phyloP scores from a whole-genome alignment of 2,797 vertebrate genomes.

The Platalea minor region DNA sequence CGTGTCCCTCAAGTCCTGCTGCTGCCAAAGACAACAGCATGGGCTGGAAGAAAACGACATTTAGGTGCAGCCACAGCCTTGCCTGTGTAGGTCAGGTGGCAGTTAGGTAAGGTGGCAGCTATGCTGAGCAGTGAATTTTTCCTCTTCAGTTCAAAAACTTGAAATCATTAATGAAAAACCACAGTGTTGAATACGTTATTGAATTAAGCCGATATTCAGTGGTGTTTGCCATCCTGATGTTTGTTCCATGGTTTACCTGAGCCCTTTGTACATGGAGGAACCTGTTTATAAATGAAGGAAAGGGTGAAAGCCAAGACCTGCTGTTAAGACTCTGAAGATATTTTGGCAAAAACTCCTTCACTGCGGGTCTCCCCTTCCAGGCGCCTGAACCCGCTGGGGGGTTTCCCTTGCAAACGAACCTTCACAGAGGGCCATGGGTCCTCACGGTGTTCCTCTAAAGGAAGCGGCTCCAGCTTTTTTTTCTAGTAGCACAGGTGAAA shows the following conservation, averaged over 20 bases:
- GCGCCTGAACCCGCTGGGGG: neutral
- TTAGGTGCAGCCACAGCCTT: neutral
- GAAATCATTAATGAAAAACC: neutral
- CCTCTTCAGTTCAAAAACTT: neutral
- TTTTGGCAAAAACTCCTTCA: neutral
- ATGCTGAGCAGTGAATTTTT: neutral
- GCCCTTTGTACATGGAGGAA: neutral
- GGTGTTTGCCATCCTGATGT: fast-evolving
- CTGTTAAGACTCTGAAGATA: neutral
- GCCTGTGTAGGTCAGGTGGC: neutral
- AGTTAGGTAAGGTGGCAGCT: neutral
- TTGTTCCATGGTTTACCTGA: neutral
- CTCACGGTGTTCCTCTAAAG: neutral
- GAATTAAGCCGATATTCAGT: fast-evolving
- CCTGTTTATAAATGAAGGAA: neutral
- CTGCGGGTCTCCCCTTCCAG: fast-evolving
- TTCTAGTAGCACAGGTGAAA: neutral
- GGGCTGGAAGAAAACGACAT: neutral
- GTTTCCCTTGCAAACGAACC: neutral
- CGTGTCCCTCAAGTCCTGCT: fast-evolving
- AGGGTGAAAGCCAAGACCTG: neutral
- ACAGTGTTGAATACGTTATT: neutral
- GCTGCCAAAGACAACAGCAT: neutral
- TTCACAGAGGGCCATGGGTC: fast-evolving
- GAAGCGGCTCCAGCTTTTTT: neutral